Evolutionary conservation across 2,888 invertebrate genomes (phyloP).

Genomic region (Drosophila longiperda): DNA sequence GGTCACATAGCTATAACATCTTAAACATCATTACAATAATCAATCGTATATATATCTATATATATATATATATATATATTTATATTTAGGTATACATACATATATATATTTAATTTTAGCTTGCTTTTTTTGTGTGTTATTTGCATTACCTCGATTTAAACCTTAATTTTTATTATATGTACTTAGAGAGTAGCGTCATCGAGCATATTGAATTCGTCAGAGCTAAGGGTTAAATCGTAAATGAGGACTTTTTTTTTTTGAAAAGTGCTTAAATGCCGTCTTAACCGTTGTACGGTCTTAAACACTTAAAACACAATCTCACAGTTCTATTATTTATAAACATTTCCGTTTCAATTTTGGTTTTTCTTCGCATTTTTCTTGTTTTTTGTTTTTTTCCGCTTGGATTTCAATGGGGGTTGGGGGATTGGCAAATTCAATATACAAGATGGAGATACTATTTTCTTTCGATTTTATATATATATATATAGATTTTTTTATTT

Average conservation of each 20-base stretch:
- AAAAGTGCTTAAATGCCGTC: conserved; percentile 45
- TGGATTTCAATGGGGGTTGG: conserved; percentile 27
- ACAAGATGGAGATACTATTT: conserved; percentile 77
- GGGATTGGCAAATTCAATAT: conserved; percentile 80
- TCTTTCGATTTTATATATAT: conserved; percentile 20
- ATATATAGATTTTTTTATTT: conserved; percentile 32
- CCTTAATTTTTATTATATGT: conserved; percentile 68
- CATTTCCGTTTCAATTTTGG: conserved; percentile 52
- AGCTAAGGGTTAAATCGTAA: conserved; percentile 63
- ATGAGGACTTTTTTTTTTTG: conserved; percentile 33
- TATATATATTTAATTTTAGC: conserved; percentile 24
- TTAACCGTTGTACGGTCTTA: conserved; percentile 63
- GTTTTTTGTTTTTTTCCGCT: conserved; percentile 22
- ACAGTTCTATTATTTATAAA: conserved; percentile 56
- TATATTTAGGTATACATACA: conserved; percentile 44
- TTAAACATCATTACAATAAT: conserved; percentile 77
- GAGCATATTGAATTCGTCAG: conserved; percentile 83
- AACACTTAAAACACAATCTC: conserved; percentile 67
- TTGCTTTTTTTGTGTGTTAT: conserved; percentile 33
- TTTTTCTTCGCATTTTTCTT: conserved; percentile 35
- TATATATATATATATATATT: conserved; percentile 38
- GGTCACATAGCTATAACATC: conserved; percentile 79
- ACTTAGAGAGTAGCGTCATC: conserved; percentile 82
- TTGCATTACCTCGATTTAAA: conserved; percentile 66
- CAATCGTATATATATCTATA: conserved; percentile 56